Evolutionary conservation across 2,797 vertebrate genomes (phyloP).

Genomic region (Crax fasciolata): DNA sequence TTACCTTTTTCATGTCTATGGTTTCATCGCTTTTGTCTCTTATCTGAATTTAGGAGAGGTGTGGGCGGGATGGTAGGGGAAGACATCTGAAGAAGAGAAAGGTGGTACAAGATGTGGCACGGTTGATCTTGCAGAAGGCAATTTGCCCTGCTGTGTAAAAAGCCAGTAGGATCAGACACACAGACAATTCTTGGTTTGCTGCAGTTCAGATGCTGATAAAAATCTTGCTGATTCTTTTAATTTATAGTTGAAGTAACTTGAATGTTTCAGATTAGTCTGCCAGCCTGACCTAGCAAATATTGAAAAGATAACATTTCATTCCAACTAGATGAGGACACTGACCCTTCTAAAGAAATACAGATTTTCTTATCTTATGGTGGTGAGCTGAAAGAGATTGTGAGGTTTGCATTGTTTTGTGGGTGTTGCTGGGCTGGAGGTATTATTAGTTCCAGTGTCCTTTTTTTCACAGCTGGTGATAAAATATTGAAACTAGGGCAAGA

Average conservation of each 20-base stretch:
- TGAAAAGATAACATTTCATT: conserved; percentile 37
- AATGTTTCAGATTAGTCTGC: background rate
- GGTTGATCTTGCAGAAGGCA: background rate
- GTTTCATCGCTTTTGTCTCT: background rate
- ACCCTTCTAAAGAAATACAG: background rate
- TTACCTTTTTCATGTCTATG: background rate
- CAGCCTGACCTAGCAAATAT: conserved; percentile 8
- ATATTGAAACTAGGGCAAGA: background rate
- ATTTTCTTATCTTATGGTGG: background rate
- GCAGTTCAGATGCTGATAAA: background rate
- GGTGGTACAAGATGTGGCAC: background rate
- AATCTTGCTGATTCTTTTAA: conserved; percentile 57
- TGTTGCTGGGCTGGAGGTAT: background rate
- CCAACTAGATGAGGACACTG: background rate
- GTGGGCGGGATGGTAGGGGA: background rate
- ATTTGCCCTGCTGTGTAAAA: background rate
- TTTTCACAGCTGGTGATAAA: conserved; percentile 22
- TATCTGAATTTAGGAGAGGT: background rate
- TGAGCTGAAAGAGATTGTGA: background rate
- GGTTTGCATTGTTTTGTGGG: background rate
- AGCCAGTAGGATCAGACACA: background rate
- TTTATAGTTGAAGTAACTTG: conserved; percentile 35
- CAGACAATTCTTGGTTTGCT: background rate
- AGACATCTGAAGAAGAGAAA: background rate
- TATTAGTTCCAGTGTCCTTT: background rate